A percentile compares a stretch with the other conserved stretches of the same genome.
Evolutionary conservation across 2,797 vertebrate species (phyloP).

Genomic region (Danio kyathit): DNA sequence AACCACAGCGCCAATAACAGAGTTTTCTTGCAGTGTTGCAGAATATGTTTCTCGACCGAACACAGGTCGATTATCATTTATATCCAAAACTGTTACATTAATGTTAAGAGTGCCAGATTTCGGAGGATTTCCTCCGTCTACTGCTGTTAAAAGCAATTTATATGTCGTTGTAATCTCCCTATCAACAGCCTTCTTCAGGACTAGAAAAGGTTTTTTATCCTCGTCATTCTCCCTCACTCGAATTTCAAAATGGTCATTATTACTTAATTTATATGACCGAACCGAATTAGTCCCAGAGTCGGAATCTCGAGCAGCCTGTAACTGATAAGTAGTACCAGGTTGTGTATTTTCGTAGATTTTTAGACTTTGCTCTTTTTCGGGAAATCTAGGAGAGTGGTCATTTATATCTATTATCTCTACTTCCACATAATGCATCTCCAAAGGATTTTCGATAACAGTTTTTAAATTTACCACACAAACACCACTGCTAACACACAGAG

Average conservation of each 20-base stretch:
- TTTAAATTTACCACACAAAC: constrained; percentile 79
- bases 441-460: constrained; percentile 79
- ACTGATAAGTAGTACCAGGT: constrained; percentile 66
- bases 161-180: constrained; percentile 67
- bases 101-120: constrained; percentile 69
- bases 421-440: constrained; percentile 80
- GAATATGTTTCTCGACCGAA: constrained; percentile 70
- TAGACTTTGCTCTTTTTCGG: constrained; percentile 66
- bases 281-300: constrained; percentile 71
- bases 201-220: constrained; percentile 66
- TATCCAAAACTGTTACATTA: constrained; percentile 67
- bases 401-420: constrained; percentile 71
- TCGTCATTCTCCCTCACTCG: constrained; percentile 64
- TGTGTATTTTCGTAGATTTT: constrained; percentile 68
- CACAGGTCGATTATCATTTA: constrained; percentile 76
- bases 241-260: constrained; percentile 64
- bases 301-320: constrained; percentile 74
- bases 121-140: constrained; percentile 73
- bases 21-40: constrained; percentile 68
- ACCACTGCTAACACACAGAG: constrained; percentile 70
- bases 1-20: constrained; percentile 47
- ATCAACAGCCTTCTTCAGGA: constrained; percentile 70
- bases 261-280: constrained; percentile 67
- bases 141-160: constrained; percentile 68
- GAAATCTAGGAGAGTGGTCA: constrained; percentile 73